phyloP scores from a whole-genome alignment of 1,140 invertebrate species.

The Zaprionus taronus region DNA sequence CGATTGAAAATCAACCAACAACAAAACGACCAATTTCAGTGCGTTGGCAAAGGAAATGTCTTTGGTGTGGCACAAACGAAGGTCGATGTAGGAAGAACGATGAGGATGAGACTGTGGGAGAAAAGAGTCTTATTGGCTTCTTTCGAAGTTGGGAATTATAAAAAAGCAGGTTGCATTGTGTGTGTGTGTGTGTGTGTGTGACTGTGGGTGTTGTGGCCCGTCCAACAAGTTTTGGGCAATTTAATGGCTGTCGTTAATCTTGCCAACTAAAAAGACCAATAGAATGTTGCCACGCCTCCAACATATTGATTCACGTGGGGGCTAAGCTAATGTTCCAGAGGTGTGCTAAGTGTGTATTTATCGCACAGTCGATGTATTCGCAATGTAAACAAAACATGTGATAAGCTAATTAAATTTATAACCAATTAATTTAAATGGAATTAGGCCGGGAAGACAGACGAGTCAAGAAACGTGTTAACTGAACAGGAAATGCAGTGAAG shows the following conservation, averaged over 20 bases:
- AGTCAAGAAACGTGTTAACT: not conserved
- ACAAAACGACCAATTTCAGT: conserved; percentile 30
- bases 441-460: conserved; percentile 4
- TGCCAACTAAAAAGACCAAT: conserved; percentile 50
- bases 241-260: conserved; percentile 64
- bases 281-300: conserved; percentile 57
- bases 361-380: conserved; percentile 3
- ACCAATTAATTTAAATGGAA: conserved; percentile 40
- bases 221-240: conserved; percentile 52
- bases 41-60: conserved; percentile 76
- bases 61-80: conserved; percentile 46
- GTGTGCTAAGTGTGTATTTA: conserved; percentile 20
- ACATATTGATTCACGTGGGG: conserved; percentile 65
- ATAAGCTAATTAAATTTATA: conserved; percentile 49
- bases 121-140: conserved; percentile 48
- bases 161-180: conserved; percentile 24
- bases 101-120: conserved; percentile 13
- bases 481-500: not conserved
- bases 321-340: not conserved
- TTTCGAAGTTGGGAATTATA: conserved; percentile 10
- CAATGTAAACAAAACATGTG: conserved; percentile 19
- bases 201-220: conserved; percentile 33
- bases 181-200: conserved; percentile 34
- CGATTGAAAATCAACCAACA: conserved; percentile 66
- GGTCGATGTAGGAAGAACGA: conserved; percentile 22